phyloP scores from a whole-genome alignment of 1,140 invertebrate species.

The Danaus melanippus region DNA sequence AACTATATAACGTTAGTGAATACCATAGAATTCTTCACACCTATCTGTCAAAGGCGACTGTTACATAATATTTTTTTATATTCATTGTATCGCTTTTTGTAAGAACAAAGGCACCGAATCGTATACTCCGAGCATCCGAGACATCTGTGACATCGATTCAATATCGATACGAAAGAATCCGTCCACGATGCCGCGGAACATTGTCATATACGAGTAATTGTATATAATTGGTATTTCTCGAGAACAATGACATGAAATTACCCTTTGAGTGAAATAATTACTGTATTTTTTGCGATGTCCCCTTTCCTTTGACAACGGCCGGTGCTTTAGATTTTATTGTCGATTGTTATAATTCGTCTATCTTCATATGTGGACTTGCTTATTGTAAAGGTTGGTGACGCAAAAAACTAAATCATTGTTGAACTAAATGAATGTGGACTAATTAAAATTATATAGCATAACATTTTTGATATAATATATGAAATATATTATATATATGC shows the following conservation, averaged over 20 bases:
- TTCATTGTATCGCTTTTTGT: constrained; percentile 57
- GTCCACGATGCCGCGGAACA: constrained; percentile 41
- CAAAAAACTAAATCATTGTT: too few relatives aligned
- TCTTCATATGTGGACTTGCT: background rate
- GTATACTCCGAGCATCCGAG: constrained; percentile 34
- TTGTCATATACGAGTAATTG: constrained; percentile 69
- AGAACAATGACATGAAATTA: constrained; percentile 70
- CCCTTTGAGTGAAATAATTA: constrained; percentile 66
- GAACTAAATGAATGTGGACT: too few relatives aligned
- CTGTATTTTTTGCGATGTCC: constrained; percentile 41
- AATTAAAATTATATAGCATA: too few relatives aligned
- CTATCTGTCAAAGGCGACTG: constrained; percentile 26
- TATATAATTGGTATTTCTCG: constrained; percentile 70
- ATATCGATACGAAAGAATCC: constrained; percentile 55
- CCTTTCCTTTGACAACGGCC: constrained; percentile 53
- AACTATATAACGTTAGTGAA: constrained; percentile 10
- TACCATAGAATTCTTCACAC: constrained; percentile 45
- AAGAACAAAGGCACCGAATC: constrained; percentile 28
- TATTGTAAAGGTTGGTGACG: too few relatives aligned
- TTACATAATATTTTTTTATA: constrained; percentile 34
- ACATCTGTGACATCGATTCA: constrained; percentile 46
- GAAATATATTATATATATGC: too few relatives aligned
- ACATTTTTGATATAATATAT: too few relatives aligned
- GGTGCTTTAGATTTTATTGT: constrained; percentile 46
- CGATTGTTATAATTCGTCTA: constrained; percentile 28